Percentiles rank a stretch among this genome's conserved stretches.
phyloP scores from a whole-genome alignment of 2,797 vertebrate species.

The Moxostoma hubbsi region DNA sequence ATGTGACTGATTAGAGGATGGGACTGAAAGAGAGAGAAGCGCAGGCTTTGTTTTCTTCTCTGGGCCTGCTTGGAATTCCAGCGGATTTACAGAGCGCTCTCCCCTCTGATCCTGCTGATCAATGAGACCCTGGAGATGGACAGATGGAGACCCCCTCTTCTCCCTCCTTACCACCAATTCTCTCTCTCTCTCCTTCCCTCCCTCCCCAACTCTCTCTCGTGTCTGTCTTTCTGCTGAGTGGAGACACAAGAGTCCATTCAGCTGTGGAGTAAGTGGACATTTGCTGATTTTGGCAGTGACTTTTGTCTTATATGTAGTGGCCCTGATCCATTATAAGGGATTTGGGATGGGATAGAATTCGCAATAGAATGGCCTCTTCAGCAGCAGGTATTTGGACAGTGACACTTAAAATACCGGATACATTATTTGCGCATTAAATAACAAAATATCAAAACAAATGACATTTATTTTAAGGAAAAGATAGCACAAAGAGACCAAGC shows the following conservation, averaged over 20 bases:
- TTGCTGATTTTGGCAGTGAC: conserved; percentile 64
- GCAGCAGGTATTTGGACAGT: neutral
- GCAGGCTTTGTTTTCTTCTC: conserved; percentile 69
- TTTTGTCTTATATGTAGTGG: conserved; percentile 44
- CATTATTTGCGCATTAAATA: too few species aligned
- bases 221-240: conserved; percentile 19
- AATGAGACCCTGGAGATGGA: conserved; percentile 66
- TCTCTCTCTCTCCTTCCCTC: conserved; percentile 7
- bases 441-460: too few species aligned
- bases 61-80: conserved; percentile 66
- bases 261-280: conserved; percentile 66
- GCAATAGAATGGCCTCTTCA: neutral
- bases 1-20: conserved; percentile 76
- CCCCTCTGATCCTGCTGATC: conserved; percentile 69
- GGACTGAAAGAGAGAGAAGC: conserved; percentile 65
- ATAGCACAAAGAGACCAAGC: too few species aligned
- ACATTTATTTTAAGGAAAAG: too few species aligned
- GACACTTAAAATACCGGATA: too few species aligned
- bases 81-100: conserved; percentile 66
- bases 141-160: conserved; percentile 55
- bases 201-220: neutral
- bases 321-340: conserved; percentile 19
- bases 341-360: conserved; percentile 22
- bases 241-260: conserved; percentile 73
- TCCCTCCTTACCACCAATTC: conserved; percentile 31